Conservation (phyloP, 2,797 vertebrate genomes). For the Ispidina lecontei region DNA sequence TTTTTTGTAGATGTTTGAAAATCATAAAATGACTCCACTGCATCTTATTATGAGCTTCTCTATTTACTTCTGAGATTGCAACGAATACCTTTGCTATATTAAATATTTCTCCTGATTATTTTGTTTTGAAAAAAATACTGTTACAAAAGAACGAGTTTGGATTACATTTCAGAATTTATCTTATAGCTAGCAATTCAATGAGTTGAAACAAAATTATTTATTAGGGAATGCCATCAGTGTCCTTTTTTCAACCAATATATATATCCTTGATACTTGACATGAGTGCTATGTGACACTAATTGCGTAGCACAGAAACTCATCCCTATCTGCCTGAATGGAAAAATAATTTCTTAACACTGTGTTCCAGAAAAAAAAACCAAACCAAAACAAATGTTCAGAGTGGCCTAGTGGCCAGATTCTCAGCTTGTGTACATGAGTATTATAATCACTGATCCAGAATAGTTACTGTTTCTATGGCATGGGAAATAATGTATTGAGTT, state of each 20-base stretch:
- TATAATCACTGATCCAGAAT: slow-evolving; percentile 14
- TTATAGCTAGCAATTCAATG: neutral
- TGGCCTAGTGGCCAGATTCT: neutral
- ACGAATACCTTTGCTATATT: neutral
- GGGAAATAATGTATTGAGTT: neutral
- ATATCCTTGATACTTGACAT: neutral
- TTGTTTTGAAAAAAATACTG: neutral
- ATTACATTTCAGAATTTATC: neutral
- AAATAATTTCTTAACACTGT: slow-evolving; percentile 15
- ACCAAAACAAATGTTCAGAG: neutral
- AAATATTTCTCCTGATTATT: neutral
- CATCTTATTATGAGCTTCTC: neutral
- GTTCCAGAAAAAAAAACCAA: neutral
- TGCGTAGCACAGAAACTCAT: neutral
- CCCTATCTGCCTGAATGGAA: neutral
- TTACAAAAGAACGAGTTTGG: neutral
- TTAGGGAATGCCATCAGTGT: neutral
- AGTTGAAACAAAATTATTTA: neutral
- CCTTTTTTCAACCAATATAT: neutral
- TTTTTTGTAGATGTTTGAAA: neutral
- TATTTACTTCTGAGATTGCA: neutral
- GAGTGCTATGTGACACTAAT: neutral
- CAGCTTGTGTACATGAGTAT: neutral
- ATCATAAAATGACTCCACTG: neutral
- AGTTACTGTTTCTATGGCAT: neutral